Evolutionary conservation across 2,888 invertebrate genomes (phyloP).

Genomic region (Acrobasis suavella): DNA sequence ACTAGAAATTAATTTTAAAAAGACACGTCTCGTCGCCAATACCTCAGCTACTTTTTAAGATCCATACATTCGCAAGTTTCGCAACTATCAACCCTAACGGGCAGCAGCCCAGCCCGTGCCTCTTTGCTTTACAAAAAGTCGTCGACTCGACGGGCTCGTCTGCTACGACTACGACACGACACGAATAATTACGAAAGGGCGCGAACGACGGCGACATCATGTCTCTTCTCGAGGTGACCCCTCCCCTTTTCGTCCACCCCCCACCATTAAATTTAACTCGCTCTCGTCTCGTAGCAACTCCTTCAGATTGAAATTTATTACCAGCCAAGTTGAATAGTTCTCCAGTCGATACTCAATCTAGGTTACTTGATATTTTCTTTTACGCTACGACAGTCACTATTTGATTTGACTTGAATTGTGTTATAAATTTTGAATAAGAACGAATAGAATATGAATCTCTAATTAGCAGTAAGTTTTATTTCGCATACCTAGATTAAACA

Average conservation of each 20-base stretch:
- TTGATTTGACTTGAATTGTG: not conserved
- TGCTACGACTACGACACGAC: slow-evolving; percentile 34
- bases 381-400: not conserved
- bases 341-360: not conserved
- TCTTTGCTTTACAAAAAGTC: slow-evolving; percentile 59
- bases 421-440: too few species aligned
- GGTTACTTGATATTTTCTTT: slow-evolving; percentile 2
- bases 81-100: slow-evolving; percentile 22
- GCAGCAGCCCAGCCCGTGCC: slow-evolving; percentile 45
- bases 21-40: too few species aligned
- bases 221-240: slow-evolving; percentile 54
- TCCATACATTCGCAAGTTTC: too few species aligned
- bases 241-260: slow-evolving; percentile 33
- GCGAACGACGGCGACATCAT: slow-evolving; percentile 62
- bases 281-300: slow-evolving; percentile 2
- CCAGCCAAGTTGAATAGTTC: not conserved
- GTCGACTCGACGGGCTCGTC: slow-evolving; percentile 65
- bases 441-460: too few species aligned
- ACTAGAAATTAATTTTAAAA: too few species aligned
- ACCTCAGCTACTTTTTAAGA: too few species aligned
- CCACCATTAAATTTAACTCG: slow-evolving; percentile 30
- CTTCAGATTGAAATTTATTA: slow-evolving; percentile 1
- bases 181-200: slow-evolving; percentile 67
- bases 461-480: too few species aligned
- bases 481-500: too few species aligned